Evolutionary conservation across 2,113 vertebrate genomes (phyloP), one percentile per base, ranked within the genome.

Genomic region (Cichladusa arquata): DNA sequence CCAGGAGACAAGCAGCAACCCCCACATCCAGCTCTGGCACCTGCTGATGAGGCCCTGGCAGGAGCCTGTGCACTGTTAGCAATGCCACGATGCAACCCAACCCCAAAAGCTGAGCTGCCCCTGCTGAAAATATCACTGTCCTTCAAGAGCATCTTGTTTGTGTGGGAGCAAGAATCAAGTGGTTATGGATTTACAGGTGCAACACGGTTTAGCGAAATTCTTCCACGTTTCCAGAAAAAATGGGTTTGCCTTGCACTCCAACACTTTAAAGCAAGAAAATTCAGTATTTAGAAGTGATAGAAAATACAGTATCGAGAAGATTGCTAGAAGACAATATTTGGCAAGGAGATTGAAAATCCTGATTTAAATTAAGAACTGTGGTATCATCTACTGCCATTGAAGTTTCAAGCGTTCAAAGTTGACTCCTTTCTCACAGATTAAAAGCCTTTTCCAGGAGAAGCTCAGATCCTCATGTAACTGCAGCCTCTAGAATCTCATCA

Each of bases 391-490:
- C 53, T 57, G 61, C 31, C 36, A 51, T 44, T 12, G 3, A 73
- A 58, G 14, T 44, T 70, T 28, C n/a, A 26, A 76, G 34, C 29
- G 38, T 82, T 86, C 42, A 19, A 51, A 89, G 31, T 14, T 86
- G 26, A 60, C 11, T 29, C 70, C 23, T 28, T 86, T 45, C 4
- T 5, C 36, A 48, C 4, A 56, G 61, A 62, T 54, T 42, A 42
- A 66, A 78, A 79, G 23, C 44, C 25, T 76, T 54, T 82, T 54
- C 53, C 3, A 3, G 20, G 19, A 45, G 36, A 83, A 80, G 53
- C 40, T 3, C 20, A 47, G 45, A 72, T 67, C 38, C 57, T 86
- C 48, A 54, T 0, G 1, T 50, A 64, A 56, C 9, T 0, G 0
- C 40, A 69, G 53, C 19, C 25, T 44, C 45, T 12, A 83, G 54